Base-by-base conservation (phyloP, 2,113 vertebrate genomes). In the Eonycteris spelaea region DNA sequence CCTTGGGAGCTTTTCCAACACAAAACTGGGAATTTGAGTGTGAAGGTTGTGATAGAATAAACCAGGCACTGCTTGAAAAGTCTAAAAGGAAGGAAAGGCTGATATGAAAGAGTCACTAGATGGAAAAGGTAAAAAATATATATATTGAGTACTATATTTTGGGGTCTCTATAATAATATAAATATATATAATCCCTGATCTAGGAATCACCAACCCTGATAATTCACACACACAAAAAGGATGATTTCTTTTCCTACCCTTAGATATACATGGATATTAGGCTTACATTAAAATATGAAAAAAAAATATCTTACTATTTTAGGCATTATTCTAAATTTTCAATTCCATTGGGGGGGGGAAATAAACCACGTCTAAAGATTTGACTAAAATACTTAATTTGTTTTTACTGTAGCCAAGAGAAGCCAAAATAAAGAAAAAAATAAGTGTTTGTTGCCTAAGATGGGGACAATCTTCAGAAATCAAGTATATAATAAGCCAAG, bases 331-430 rank as follows among this genome's bases (percentile, higher is more conserved):
- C 45, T 89, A 86, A 93, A 82, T 97, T 95, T 95, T 14, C 48
- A 75, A 96, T 96, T 95, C 86, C 30, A 43, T 8, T 59, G 51
- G 1, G 21, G 38, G 38, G 57, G 74, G 7, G 84, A 74, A 35
- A 30, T 35, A 68, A 88, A 91, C 22, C 45, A 86, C 91, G 65
- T 26, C 73, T 45, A 78, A 26, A 38, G 28, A 95, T 96, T 91
- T 92, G 87, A 78, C 73, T 86, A 28, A 21, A 97, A 96, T 22
- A 53, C 65, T 71, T 93, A 88, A 96, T 97, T 97, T 96, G 65
- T 43, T 97, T 97, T 86, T n/a, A 55, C 0, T 30, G 15, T 94
- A 92, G 40, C 77, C 74, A 96, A 90, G 80, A 95, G 16, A 65
- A 97, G 55, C 19, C 55, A 96, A 95, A 35, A 96, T 0, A 0